Evolutionary conservation across 2,888 invertebrate species (phyloP).

Genomic region (Folsomia manolachei): DNA sequence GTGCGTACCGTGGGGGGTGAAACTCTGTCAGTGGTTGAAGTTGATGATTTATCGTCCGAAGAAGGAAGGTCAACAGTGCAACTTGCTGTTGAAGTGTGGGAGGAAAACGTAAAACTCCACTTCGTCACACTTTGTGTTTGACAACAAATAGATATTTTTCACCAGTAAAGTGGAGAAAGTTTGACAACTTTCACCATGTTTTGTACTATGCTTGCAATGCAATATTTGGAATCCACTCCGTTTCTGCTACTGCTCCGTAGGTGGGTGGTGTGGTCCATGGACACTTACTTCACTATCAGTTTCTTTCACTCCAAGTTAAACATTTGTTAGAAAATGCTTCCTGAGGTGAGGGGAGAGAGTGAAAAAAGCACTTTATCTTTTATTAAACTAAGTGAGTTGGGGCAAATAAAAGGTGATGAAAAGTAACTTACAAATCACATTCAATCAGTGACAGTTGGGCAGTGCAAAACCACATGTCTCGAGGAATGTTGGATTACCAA

Average conservation of each 20-base stretch:
- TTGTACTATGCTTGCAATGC: background rate
- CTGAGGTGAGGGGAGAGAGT: background rate
- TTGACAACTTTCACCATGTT: background rate
- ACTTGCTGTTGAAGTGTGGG: background rate
- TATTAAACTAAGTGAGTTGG: background rate
- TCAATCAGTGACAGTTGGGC: background rate
- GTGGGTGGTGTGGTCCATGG: background rate
- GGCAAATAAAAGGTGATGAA: background rate
- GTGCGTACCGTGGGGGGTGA: background rate
- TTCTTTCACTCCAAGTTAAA: background rate
- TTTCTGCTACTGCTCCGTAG: background rate
- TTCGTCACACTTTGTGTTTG: background rate
- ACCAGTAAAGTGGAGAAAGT: background rate
- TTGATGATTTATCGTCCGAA: background rate
- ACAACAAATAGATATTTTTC: constrained; percentile 3
- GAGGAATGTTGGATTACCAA: too few species aligned
- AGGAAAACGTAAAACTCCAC: background rate
- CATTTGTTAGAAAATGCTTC: background rate
- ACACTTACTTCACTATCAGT: background rate
- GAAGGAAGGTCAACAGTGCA: background rate
- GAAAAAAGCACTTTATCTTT: background rate
- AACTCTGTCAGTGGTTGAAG: too few species aligned
- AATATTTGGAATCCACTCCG: background rate
- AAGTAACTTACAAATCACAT: background rate
- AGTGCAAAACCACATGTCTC: too few species aligned